A percentile compares a stretch with the other conserved stretches of the same genome.
Evolutionary conservation across 1,140 invertebrate genomes (phyloP).

Genomic region (Leptonema lineaticorne): DNA sequence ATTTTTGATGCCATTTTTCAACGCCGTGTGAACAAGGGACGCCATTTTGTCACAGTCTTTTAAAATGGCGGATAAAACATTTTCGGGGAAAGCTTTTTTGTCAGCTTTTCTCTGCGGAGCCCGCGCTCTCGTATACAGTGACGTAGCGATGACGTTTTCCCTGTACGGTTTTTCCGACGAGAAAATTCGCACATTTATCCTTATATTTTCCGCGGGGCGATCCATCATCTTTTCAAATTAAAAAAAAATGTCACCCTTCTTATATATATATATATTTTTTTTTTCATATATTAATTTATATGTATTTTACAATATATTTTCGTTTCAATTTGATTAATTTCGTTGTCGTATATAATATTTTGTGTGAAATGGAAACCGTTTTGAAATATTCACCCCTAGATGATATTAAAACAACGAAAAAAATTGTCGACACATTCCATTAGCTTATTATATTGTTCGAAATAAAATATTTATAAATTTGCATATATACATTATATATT

Average conservation of each 20-base stretch:
- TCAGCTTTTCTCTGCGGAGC: constrained; percentile 5
- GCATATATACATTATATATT: constrained; percentile 33
- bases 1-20: constrained; percentile 36
- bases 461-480: constrained; percentile 39
- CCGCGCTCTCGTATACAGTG: too few relatives aligned
- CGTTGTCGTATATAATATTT: neutral
- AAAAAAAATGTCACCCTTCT: neutral
- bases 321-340: too few relatives aligned
- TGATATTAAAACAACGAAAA: constrained; percentile 11
- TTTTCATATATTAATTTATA: neutral
- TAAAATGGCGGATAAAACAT: constrained; percentile 33
- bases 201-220: neutral
- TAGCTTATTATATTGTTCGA: constrained; percentile 32
- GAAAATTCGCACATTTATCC: neutral
- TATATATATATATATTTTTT: neutral
- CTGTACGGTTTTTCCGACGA: neutral
- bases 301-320: neutral
- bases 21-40: constrained; percentile 38
- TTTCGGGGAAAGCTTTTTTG: constrained; percentile 31
- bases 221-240: neutral
- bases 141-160: constrained; percentile 5
- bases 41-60: constrained; percentile 36
- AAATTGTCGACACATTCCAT: constrained; percentile 17
- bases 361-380: neutral
- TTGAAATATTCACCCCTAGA: neutral